Base-by-base conservation (phyloP, 2,797 vertebrate species). In the Corythornis leucogaster region DNA sequence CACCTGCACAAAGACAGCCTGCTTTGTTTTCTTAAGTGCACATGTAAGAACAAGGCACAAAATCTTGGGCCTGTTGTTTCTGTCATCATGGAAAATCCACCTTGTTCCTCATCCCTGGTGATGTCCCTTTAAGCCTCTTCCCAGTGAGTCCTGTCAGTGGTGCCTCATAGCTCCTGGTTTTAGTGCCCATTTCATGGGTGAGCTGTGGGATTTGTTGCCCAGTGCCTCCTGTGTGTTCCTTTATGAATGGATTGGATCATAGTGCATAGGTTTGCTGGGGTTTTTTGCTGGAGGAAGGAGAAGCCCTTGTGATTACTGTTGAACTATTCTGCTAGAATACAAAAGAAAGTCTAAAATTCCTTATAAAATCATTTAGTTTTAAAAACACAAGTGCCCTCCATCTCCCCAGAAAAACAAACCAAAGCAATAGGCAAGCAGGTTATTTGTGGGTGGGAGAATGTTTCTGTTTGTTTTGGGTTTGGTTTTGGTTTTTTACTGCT, bases 21-120 rank as follows among this genome's bases (percentile, higher is more conserved):
- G 15, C 30, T 71, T 48, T 1, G 1, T 67, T 89, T 68, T 58
- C 3, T 0, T 42, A 40, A 33, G n/a, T 45, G 35, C 6, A 15
- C 19, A 11, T 0, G 0, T 40, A 28, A 58, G 18, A 4, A 6
- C 0, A 11, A 58, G 48, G 53, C 68, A 40, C 31, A 67, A 7
- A 54, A 26, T 38, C 38, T 46, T 45, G 25, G 24, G 16, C 15
- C 54, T 76, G 7, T 67, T 43, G 33, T 13, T 70, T 70, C 25
- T 76, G 15, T 57, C n/a, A 17, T 22, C 6, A 2, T 35, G 25
- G 17, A 35, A 77, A 46, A 50, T 45, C 15, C 8, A 5, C 35
- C 22, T 38, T 59, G 35, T 18, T 35, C 8, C n/a, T 40, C 59
- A 16, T 24, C 40, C 5, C 28, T 50, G 28, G 5, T 31, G 15